phyloP scores from a whole-genome alignment of 1,140 invertebrate species.

The Hypsibius dujardini region DNA sequence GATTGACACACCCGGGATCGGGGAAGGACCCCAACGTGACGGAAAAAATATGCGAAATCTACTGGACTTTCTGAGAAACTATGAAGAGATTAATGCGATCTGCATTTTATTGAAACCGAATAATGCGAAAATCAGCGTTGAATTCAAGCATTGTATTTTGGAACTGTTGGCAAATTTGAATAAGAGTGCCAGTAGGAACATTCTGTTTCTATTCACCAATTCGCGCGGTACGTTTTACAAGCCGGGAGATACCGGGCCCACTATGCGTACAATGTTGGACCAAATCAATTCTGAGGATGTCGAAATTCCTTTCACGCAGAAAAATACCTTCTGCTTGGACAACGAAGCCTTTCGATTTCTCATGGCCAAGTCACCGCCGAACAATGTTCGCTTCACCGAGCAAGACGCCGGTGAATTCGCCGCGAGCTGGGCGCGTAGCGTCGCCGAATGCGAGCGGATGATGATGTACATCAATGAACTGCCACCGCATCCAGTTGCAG shows the following conservation, averaged over 20 bases:
- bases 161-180: conserved; percentile 26
- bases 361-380: conserved; percentile 18
- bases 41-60: conserved; percentile 27
- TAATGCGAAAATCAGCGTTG: conserved; percentile 18
- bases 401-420: background rate
- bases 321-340: conserved; percentile 23
- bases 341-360: conserved; percentile 24
- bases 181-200: conserved; percentile 21
- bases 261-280: conserved; percentile 5
- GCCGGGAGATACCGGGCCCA: conserved; percentile 22
- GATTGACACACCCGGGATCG: conserved; percentile 30
- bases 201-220: conserved; percentile 24
- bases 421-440: background rate
- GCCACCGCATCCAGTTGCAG: background rate
- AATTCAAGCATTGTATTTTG: too few relatives aligned
- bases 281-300: conserved; percentile 17
- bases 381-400: background rate
- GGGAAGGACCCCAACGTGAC: conserved; percentile 27
- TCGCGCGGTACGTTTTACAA: conserved; percentile 23
- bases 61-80: conserved; percentile 20
- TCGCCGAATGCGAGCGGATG: background rate
- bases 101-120: conserved; percentile 25
- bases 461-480: background rate
- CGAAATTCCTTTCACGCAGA: background rate
- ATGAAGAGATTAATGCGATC: conserved; percentile 25